A percentile compares a stretch with the other conserved stretches of the same genome.
These are phyloP conservation scores for Steinernema khuongi DNA, from an alignment of 1,140 invertebrate genomes.

Conservation along the genomic window DNA sequence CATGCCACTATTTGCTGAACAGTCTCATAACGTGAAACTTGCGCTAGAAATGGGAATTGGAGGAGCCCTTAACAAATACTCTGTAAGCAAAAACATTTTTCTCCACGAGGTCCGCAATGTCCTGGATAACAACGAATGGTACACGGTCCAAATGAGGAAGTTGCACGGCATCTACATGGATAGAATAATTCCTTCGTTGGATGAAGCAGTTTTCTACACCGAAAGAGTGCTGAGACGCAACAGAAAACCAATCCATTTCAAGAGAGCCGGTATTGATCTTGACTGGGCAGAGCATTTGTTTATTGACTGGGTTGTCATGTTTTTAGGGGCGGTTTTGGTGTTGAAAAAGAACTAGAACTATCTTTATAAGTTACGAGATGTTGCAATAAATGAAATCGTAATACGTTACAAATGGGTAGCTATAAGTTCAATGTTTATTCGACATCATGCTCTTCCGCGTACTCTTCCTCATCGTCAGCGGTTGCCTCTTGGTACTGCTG, in stretches of 20 bases:
- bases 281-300: background rate
- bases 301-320: background rate
- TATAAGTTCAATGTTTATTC: background rate
- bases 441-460: conserved; percentile 31
- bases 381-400: background rate
- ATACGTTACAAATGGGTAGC: background rate
- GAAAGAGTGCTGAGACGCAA: conserved; percentile 10
- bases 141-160: background rate
- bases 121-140: background rate
- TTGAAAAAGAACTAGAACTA: background rate
- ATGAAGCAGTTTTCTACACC: conserved; percentile 11
- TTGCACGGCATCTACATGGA: conserved; percentile 25
- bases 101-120: background rate
- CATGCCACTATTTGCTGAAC: conserved; percentile 31
- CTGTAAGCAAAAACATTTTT: conserved; percentile 2
- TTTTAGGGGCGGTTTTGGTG: background rate
- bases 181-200: conserved; percentile 12
- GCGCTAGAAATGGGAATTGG: conserved; percentile 20
- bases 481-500: conserved; percentile 65
- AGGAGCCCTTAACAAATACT: conserved; percentile 19
- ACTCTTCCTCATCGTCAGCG: conserved; percentile 53
- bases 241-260: too few relatives aligned
- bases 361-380: background rate
- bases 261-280: background rate
- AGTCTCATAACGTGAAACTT: conserved; percentile 22